These are phyloP conservation scores for Protobothrops mucrosquamatus DNA, from an alignment of 2,113 vertebrate species.

Conservation along the genomic window DNA sequence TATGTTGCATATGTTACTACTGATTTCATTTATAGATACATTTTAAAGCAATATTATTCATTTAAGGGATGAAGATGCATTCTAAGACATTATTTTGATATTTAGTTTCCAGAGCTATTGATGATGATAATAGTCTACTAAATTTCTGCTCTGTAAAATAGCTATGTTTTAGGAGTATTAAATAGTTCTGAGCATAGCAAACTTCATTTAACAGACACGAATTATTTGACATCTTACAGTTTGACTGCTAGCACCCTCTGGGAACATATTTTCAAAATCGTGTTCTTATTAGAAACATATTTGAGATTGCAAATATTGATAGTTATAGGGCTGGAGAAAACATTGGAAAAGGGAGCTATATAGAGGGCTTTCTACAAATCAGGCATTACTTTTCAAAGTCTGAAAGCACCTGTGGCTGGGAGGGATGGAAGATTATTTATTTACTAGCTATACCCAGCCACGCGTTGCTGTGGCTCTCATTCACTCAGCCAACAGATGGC, in stretches of 20 bases:
- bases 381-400: neutral
- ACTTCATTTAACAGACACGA: neutral
- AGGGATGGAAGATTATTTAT: neutral
- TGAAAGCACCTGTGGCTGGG: neutral
- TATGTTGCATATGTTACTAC: neutral
- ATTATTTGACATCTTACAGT: neutral
- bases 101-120: neutral
- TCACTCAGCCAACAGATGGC: too few relatives aligned
- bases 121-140: neutral
- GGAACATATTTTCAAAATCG: neutral
- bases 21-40: neutral
- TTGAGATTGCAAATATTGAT: neutral
- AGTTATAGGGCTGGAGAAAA: neutral
- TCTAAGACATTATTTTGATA: neutral
- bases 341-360: neutral
- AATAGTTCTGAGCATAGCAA: conserved; percentile 5
- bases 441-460: too few relatives aligned
- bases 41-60: neutral
- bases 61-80: neutral
- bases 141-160: neutral
- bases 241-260: neutral
- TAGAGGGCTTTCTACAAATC: neutral
- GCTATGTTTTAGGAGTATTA: neutral
- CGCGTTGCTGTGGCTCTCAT: too few relatives aligned
- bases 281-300: neutral